A percentile compares a stretch with the other conserved stretches of the same genome.
These are phyloP conservation scores for Chloroceryle amazona DNA, from an alignment of 2,797 vertebrate species.

Conservation along the genomic window DNA sequence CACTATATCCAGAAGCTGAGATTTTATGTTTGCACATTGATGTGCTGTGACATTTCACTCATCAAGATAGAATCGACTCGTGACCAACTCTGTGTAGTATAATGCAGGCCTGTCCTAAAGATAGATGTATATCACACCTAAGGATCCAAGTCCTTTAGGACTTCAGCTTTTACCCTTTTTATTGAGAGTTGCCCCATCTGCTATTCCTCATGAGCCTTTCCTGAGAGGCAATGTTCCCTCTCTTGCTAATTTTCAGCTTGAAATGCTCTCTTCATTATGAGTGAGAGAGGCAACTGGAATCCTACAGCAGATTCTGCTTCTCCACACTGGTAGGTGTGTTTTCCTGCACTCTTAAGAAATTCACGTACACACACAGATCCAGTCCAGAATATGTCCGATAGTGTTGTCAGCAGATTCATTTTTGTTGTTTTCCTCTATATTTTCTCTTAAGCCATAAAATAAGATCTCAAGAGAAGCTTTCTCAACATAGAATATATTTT, in stretches of 20 bases:
- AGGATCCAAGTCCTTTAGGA: background rate
- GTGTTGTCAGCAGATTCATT: background rate
- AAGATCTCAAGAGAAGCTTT: background rate
- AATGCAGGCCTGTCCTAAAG: background rate
- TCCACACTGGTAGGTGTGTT: background rate
- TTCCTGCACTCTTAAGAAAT: background rate
- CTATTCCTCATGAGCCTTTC: background rate
- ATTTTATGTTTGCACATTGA: background rate
- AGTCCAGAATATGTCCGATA: background rate
- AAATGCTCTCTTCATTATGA: background rate
- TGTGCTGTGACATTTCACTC: background rate
- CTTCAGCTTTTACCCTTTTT: background rate
- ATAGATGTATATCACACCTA: background rate
- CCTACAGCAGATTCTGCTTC: background rate
- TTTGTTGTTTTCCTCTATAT: background rate
- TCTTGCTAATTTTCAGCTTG: background rate
- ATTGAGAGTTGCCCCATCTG: background rate
- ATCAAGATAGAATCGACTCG: fast-evolving
- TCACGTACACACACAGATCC: fast-evolving
- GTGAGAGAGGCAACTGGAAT: background rate
- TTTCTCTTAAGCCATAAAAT: background rate
- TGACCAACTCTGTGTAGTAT: background rate
- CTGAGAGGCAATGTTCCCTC: background rate
- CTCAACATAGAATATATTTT: background rate
- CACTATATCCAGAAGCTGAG: background rate